Evolutionary conservation across 2,888 invertebrate genomes (phyloP), one percentile per base, ranked within the genome.

Genomic region (Crepidodera aurea): DNA sequence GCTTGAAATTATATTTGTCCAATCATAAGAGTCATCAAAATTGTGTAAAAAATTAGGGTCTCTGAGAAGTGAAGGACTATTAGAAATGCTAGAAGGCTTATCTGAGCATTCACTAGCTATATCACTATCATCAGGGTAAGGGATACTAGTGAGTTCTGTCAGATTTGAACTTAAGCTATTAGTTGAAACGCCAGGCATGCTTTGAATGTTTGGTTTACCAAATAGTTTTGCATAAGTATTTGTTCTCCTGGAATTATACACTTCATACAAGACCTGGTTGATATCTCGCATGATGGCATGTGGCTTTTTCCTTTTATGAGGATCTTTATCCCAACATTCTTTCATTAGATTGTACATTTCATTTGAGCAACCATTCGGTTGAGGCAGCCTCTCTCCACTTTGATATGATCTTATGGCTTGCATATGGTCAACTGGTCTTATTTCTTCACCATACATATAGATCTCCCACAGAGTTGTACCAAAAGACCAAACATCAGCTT

Each of bases 381-480:
- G 83, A n/a, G 87, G 85, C 59, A 90, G 78, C 2, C 89, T 85
- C 74, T 88, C 87, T 19, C 92, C 92, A 75, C 84, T 85, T 67
- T 84, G 82, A 79, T 91, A 91, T 69, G 85, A 87, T 88, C 73
- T 71, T 78, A 80, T 80, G 2, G 74, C 70, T 60, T 78, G 75
- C 2, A 72, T 57, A 44, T 78, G 76, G 64, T 79, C 77, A 7
- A 62, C 67, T n/a, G 71, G 62, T 42, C 71, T 71, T 8, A 78
- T 74, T 48, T 69, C 66, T 66, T 78, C 84, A 0, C 95, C 96
- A 70, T 87, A 89, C 0, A 91, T 90, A 82, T 96, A 96, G 70
- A 96, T 91, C 81, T 96, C 93, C 93, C 95, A 96, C 13, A 96
- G 79, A 0, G 95, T 95, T 2, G 96, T 96, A 0, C 92, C 94